These are phyloP conservation scores for Salminus brasiliensis DNA, from an alignment of 2,113 vertebrate species.

Conservation along the genomic window DNA sequence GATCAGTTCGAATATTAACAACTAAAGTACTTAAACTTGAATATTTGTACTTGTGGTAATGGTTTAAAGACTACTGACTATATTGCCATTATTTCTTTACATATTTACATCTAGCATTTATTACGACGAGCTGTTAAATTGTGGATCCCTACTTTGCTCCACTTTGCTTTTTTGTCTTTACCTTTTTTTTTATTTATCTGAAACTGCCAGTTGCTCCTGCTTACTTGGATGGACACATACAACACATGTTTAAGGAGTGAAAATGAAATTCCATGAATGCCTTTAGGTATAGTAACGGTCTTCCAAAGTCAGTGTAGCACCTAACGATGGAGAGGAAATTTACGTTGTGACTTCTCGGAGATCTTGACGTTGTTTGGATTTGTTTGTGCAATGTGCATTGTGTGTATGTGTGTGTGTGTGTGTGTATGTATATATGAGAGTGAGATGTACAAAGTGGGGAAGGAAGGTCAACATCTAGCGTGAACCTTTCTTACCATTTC, in stretches of 20 bases:
- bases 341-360: slow-evolving; percentile 49
- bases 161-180: background rate
- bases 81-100: slow-evolving; percentile 13
- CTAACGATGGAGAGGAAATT: slow-evolving; percentile 8
- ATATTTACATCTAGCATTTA: slow-evolving; percentile 4
- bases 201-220: slow-evolving; percentile 46
- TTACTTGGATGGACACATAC: slow-evolving; percentile 32
- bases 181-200: slow-evolving; percentile 10
- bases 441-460: background rate
- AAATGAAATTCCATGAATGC: slow-evolving; percentile 66
- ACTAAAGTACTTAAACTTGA: slow-evolving; percentile 45
- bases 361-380: slow-evolving; percentile 50
- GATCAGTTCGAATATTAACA: slow-evolving; percentile 18
- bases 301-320: slow-evolving; percentile 48
- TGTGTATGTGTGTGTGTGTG: slow-evolving; percentile 55
- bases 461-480: slow-evolving; percentile 32
- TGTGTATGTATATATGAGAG: background rate
- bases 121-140: background rate
- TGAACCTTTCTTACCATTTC: slow-evolving; percentile 55
- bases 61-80: background rate
- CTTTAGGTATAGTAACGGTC: slow-evolving; percentile 61
- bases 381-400: slow-evolving; percentile 56
- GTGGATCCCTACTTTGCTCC: background rate
- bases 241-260: slow-evolving; percentile 42
- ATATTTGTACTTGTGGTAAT: slow-evolving; percentile 43